These are phyloP conservation scores for Podarcis raffonei DNA, from an alignment of 2,113 vertebrate genomes.

Conservation along the genomic window DNA sequence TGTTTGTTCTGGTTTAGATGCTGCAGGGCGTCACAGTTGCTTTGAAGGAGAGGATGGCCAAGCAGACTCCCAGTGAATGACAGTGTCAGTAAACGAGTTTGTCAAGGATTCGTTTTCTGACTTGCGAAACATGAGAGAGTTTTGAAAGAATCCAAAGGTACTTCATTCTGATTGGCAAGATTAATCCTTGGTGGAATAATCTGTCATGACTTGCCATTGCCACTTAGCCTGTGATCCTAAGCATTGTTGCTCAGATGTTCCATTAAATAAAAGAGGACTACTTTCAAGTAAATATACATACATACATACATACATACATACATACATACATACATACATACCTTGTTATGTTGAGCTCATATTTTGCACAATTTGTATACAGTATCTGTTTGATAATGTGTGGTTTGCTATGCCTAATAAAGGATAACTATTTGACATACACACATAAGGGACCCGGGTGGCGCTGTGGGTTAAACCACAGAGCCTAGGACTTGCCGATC, in stretches of 20 bases:
- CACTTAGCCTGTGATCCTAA: conserved; percentile 31
- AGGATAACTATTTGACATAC: too few species aligned
- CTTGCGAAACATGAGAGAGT: conserved; percentile 10
- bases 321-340: too few species aligned
- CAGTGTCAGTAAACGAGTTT: conserved; percentile 61
- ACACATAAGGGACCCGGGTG: too few species aligned
- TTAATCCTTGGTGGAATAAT: conserved; percentile 53
- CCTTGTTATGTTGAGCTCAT: too few species aligned
- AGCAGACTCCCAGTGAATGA: conserved; percentile 67
- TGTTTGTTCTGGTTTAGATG: conserved; percentile 60
- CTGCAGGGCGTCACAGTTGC: conserved; percentile 56
- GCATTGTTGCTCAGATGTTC: background rate
- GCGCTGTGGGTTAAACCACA: too few species aligned
- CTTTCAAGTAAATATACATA: too few species aligned
- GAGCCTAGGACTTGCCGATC: too few species aligned
- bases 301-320: too few species aligned
- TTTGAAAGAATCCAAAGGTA: conserved; percentile 57
- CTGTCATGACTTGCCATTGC: conserved; percentile 61
- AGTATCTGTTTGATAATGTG: too few species aligned
- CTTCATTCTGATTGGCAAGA: conserved; percentile 57
- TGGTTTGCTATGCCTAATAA: too few species aligned
- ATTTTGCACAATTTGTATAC: too few species aligned
- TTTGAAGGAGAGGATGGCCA: conserved; percentile 56
- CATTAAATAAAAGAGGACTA: background rate
- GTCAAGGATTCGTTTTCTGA: conserved; percentile 56